Base-by-base conservation (phyloP, 2,113 vertebrate genomes). In the Columba janthina region DNA sequence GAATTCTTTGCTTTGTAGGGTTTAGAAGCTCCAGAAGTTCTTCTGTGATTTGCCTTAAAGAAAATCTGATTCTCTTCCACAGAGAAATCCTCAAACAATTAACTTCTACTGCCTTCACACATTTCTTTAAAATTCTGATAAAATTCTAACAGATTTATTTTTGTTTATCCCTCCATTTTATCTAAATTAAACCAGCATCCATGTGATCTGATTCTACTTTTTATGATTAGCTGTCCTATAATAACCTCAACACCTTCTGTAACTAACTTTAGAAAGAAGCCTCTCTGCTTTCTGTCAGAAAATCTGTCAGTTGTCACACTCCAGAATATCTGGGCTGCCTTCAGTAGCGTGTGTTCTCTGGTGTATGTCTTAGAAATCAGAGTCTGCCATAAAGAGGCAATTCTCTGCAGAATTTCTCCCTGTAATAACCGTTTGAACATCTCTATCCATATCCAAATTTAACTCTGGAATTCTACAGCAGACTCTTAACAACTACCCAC, bases 271-370 rank as follows among this genome's bases (percentile, higher is more conserved):
- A 92, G 84, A 89, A 94, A 84, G 76, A 91, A 84, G 64, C 32
- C 15, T 95, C 60, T 77, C 76, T 89, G 42, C 76, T 92, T 96
- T 71, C 73, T 84, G 80, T 89, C 93, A 94, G 84, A 77, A 92
- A 92, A 94, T 40, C 94, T 96, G 94, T 94, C 93, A 92, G 42
- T 76, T 95, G 80, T 94, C 89, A 94, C 72, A 86, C 28, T 66
- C 38, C 9, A 1, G 69, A 91, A 77, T 90, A 94, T 93, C 79
- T 83, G 57, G 64, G 46, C 94, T 95, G 88, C 38, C 83, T 92
- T 90, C 67, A 71, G 64, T 46, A 85, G 32, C 75, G 46, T 88
- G 85, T 90, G 16, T 73, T 90, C 88, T 94, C 22, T 67, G 85
- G 46, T 14, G 67, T 76, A 10, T 72, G 79, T 88, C 62, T 93